Percentiles rank a stretch among this genome's conserved stretches.
phyloP scores from a whole-genome alignment of 2,797 vertebrate species.

The Intellagama lesueurii region DNA sequence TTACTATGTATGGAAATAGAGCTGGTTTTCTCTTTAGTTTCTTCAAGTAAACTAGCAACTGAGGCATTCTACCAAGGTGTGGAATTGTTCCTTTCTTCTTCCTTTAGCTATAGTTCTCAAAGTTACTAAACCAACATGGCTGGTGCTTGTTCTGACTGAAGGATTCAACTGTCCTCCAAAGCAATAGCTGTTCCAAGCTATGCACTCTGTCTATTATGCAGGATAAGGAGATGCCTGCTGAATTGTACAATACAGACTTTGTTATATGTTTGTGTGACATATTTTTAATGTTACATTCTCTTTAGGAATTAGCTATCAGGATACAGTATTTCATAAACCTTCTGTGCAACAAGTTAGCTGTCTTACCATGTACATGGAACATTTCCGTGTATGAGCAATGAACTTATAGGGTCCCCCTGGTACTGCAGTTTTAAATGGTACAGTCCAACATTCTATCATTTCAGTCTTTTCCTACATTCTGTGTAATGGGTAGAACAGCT shows the following conservation, averaged over 20 bases:
- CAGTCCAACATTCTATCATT: no score
- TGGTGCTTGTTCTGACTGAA: no score
- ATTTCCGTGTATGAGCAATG: neutral
- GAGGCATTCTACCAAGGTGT: no score
- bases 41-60: neutral
- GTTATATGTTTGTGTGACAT: no score
- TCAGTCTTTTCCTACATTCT: neutral
- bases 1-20: neutral
- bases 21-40: fast-evolving
- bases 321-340: no score
- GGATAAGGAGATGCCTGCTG: neutral
- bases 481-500: neutral
- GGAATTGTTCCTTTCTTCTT: no score
- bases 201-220: neutral
- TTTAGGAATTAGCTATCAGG: neutral
- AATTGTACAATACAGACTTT: neutral
- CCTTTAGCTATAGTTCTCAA: no score
- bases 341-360: neutral
- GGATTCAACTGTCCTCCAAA: no score
- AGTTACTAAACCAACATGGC: no score
- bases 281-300: neutral
- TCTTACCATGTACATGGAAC: neutral
- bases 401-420: neutral
- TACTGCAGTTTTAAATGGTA: neutral
- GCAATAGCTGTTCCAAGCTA: no score